Percentiles rank a stretch among this genome's conserved stretches.
Conservation (phyloP, 2,888 invertebrate species). For the Malacosoma neustria region DNA sequence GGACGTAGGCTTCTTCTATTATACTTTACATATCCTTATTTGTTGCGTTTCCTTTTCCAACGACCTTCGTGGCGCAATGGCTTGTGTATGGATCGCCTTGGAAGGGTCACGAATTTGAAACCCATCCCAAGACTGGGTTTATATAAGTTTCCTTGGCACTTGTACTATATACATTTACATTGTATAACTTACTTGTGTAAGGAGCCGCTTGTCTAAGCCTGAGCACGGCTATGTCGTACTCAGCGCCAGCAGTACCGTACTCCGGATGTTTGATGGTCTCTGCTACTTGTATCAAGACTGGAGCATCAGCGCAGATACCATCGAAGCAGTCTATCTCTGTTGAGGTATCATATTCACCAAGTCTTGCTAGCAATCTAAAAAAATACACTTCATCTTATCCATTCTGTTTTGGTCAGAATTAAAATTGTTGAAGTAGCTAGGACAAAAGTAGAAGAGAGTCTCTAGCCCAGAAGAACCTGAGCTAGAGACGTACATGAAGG, state of each 20-base stretch:
- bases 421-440: slow-evolving; percentile 7
- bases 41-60: too few relatives aligned
- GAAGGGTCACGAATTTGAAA: too few relatives aligned
- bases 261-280: slow-evolving; percentile 21
- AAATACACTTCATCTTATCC: too few relatives aligned
- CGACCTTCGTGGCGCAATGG: too few relatives aligned
- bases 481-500: not conserved
- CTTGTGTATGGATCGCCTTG: too few relatives aligned
- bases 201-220: slow-evolving; percentile 23
- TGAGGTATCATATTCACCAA: slow-evolving; percentile 28
- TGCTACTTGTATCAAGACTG: slow-evolving; percentile 18
- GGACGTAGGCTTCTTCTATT: too few relatives aligned
- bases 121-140: too few relatives aligned
- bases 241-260: slow-evolving; percentile 19
- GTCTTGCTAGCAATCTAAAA: slow-evolving; percentile 24
- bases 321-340: slow-evolving; percentile 17
- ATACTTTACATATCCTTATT: too few relatives aligned
- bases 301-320: slow-evolving; percentile 23
- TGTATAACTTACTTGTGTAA: slow-evolving; percentile 35
- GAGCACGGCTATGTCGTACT: slow-evolving; percentile 34
- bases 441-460: not conserved
- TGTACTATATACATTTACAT: too few relatives aligned
- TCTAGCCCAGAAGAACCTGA: not conserved
- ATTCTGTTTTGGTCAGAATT: not conserved
- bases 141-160: too few relatives aligned